phyloP scores from a whole-genome alignment of 1,140 invertebrate genomes.

The Pinna nobilis region DNA sequence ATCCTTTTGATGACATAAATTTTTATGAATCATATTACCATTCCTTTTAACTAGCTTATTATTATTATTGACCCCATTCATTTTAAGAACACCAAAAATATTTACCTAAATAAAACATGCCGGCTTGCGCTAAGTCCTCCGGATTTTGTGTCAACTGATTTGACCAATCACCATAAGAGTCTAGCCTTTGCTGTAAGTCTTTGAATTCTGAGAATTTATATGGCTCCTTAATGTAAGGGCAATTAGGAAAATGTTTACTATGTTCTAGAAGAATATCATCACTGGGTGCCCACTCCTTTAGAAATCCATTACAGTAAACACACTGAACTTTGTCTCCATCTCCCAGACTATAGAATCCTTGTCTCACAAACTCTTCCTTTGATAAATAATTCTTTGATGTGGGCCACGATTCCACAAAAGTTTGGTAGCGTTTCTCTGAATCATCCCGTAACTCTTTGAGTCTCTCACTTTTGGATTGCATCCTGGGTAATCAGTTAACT shows the following conservation, averaged over 20 bases:
- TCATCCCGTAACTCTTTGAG: conserved; percentile 15
- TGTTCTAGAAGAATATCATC: conserved; percentile 93
- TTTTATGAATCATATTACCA: no score
- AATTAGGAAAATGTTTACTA: conserved; percentile 87
- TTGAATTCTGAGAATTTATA: conserved; percentile 15
- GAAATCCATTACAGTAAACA: conserved; percentile 88
- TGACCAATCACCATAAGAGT: conserved; percentile 46
- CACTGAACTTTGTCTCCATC: conserved; percentile 86
- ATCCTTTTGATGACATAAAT: no score
- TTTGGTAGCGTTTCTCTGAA: conserved; percentile 13
- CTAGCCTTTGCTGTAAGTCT: conserved; percentile 24
- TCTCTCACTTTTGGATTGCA: conserved; percentile 15
- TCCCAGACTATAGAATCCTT: conserved; percentile 37
- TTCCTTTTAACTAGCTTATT: no score
- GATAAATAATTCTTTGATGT: conserved; percentile 14
- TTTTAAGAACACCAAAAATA: no score
- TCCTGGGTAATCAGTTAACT: no score
- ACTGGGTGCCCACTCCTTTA: conserved; percentile 89
- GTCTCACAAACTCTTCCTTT: conserved; percentile 73
- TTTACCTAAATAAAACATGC: conserved; percentile 50
- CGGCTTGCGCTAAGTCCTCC: conserved; percentile 47
- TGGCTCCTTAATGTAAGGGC: conserved; percentile 77
- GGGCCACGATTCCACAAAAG: conserved; percentile 27
- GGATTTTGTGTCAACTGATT: conserved; percentile 29
- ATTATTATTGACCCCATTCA: no score